Base-by-base conservation (phyloP, 2,797 vertebrate species). In the Sorex maritimensis region DNA sequence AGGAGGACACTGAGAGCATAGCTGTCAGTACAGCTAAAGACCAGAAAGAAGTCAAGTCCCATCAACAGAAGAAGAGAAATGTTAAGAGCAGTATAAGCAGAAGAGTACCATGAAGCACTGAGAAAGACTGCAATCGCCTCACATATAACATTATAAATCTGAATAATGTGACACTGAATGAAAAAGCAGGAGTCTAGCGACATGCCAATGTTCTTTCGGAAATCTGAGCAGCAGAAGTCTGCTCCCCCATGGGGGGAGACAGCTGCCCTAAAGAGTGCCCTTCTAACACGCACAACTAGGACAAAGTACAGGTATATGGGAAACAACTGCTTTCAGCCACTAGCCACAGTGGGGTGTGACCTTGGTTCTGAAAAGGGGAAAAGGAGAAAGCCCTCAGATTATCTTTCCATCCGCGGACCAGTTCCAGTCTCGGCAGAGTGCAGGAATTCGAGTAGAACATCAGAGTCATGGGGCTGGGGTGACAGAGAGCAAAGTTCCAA, bases 31-130 rank as follows among this genome's bases (percentile, higher is more conserved):
- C 5, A 71, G 63, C 63, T 79, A 30, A 88, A 81, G 68, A 84
- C 52, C 73, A 95, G 52, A 83, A 90, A 86, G 46, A 86, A 61
- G 61, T 41, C 81, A 65, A 55, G 83, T 84, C 19, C 7, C 38
- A 82, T 30, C 58, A 83, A 55, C 4, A 87, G 74, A 65, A 86
- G 14, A 94, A 86, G 4, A 41, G 71, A 63, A 92, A 73, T 71
- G 28, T 46, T 86, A 79, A 86, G 5, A 72, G 21, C 41, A 67
- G 10, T 77, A 90, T 30, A 61, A 85, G 52, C 1, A 34, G 71
- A 49, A 80, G 79, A 81, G 44, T 34, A 67, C 11, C 63, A 81
- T 28, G 80, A 61, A 72, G 15, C 26, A 49, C 0, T 44, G 28
- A 79, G 79, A 72, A 81, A 49, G 38, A 69, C 74, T 81, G 72